Evolutionary conservation across 1,140 invertebrate species (phyloP).

Genomic region (Periplaneta americana): DNA sequence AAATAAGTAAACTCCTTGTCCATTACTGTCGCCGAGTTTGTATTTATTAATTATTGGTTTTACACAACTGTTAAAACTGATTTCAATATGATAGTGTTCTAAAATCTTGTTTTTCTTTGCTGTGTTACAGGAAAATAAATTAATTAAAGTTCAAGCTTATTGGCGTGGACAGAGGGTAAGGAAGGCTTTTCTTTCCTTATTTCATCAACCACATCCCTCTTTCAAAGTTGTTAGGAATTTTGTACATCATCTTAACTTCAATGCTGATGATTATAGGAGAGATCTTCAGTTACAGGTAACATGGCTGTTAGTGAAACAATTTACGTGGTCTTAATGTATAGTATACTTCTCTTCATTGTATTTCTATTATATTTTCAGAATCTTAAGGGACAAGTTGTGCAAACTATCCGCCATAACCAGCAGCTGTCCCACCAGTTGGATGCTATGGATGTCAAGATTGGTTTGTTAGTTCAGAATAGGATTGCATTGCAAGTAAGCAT

Average conservation of each 20-base stretch:
- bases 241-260: conserved; percentile 64
- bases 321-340: no score
- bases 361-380: conserved; percentile 39
- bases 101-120: not conserved
- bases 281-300: conserved; percentile 57
- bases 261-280: conserved; percentile 63
- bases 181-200: conserved; percentile 50
- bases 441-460: conserved; percentile 79
- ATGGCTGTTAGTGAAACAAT: no score
- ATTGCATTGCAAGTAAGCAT: conserved; percentile 53
- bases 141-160: conserved; percentile 58
- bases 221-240: conserved; percentile 67
- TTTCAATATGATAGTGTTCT: no score
- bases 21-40: no score
- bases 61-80: no score
- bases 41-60: no score
- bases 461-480: conserved; percentile 74
- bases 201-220: conserved; percentile 58
- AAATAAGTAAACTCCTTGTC: no score
- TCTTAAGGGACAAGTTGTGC: conserved; percentile 65
- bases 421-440: conserved; percentile 65
- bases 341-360: no score
- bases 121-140: conserved; percentile 47
- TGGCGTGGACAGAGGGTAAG: conserved; percentile 55
- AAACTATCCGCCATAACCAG: conserved; percentile 70